Percentiles rank a stretch among this genome's conserved stretches.
phyloP scores from a whole-genome alignment of 2,797 vertebrate genomes.

The Amblyopsis hoosieri region DNA sequence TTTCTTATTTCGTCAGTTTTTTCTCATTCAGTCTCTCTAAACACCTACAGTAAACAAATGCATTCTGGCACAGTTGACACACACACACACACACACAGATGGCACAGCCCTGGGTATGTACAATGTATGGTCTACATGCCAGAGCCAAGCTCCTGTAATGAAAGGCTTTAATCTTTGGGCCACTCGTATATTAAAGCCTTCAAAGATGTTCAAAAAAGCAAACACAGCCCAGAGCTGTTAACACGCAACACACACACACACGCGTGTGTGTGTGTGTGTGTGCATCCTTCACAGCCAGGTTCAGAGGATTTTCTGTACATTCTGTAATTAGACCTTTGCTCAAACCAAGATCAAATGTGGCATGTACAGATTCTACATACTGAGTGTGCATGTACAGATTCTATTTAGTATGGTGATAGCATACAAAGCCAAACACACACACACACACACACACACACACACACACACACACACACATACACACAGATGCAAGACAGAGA shows the following conservation, averaged over 20 bases:
- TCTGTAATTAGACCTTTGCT: too few relatives aligned
- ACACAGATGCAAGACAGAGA: conserved; percentile 1
- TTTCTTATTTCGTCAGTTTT: neutral
- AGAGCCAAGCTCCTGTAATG: conserved; percentile 37
- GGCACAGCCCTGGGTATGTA: too few relatives aligned
- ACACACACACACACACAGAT: neutral
- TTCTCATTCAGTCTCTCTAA: conserved; percentile 34
- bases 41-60: conserved; percentile 60
- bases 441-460: conserved; percentile 4
- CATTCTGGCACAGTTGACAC: conserved; percentile 37
- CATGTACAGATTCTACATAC: neutral
- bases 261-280: too few relatives aligned
- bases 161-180: conserved; percentile 31
- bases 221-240: neutral
- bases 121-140: conserved; percentile 1
- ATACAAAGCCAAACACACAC: neutral
- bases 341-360: neutral
- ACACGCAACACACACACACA: neutral
- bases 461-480: conserved; percentile 8
- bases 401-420: too few relatives aligned
- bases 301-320: neutral
- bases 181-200: conserved; percentile 33
- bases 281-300: too few relatives aligned
- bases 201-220: conserved; percentile 30
- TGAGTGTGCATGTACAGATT: neutral